Base-by-base conservation (phyloP, 2,888 invertebrate genomes). In the Acrocera orbiculus region DNA sequence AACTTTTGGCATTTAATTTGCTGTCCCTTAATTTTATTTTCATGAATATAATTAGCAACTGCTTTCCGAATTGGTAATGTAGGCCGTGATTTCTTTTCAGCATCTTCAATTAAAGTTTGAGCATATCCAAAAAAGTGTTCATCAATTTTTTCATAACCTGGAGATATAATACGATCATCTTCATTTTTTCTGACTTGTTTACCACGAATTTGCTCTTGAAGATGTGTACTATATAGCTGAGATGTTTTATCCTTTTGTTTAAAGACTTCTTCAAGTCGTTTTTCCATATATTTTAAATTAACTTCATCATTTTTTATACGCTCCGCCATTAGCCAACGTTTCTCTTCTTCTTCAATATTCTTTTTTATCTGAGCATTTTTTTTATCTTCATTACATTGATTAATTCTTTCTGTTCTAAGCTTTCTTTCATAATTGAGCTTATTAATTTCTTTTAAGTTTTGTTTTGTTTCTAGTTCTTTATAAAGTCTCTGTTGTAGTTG, bases 401-500 rank as follows among this genome's bases (percentile, higher is more conserved):
- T 47, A 29, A 54, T 50, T 2, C 58, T 51, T 1, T 49, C 47
- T 10, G 45, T 40, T 20, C 53, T 58, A 3, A 43, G 37, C 17
- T 45, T 46, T 30, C 54, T 49, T 8, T 47, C 48, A 1, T 46
- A 46, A 20, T 51, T 44, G 3, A 52, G 42, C n/a, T 48, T 49
- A 4, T 48, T 47, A 24, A 47, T 46, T 36, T 58, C 57, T 34
- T 54, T 50, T 6, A 51, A 52, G 10, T 53, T 56, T 43, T 56
- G 59, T 46, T 52, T 50, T 10, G 54, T 47, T 7, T 58, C 59
- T 45, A 52, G 52, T 50, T 70, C 67, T 10, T 51, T 54, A 16
- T 64, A 44, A 10, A 69, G 70, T 20, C 65, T 66, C 11, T 63
- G 53, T 1, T 66, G 45, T 1, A 61, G 59, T n/a, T 55, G 62